Percentiles rank a stretch among this genome's conserved stretches.
Evolutionary conservation across 2,797 vertebrate species (phyloP).

Genomic region (Poeciliopsis turneri): DNA sequence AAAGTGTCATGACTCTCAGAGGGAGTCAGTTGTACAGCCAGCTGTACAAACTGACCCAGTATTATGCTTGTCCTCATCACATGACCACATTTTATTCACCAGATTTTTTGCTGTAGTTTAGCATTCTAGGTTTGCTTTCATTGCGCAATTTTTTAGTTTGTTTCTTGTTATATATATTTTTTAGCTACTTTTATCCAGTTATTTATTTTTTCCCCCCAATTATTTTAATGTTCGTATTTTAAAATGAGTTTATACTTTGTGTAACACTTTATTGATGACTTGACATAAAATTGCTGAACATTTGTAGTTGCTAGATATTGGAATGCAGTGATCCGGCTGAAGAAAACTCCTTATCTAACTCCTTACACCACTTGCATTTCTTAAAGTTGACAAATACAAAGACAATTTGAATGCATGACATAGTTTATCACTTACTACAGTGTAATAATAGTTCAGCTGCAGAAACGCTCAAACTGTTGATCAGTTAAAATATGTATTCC

Average conservation of each 20-base stretch:
- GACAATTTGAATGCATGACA: neutral
- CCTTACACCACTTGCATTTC: neutral
- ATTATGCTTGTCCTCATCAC: conserved; percentile 5
- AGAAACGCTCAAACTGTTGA: neutral
- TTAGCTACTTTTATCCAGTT: neutral
- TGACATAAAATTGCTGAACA: neutral
- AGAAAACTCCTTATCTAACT: neutral
- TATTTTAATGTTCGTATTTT: neutral
- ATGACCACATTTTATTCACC: neutral
- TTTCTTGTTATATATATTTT: neutral
- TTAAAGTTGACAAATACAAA: conserved; percentile 18
- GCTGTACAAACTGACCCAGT: conserved; percentile 9
- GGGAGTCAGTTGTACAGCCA: conserved; percentile 24
- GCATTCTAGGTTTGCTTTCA: neutral
- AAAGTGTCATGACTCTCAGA: conserved; percentile 27
- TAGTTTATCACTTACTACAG: neutral
- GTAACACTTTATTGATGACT: neutral
- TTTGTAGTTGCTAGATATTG: neutral
- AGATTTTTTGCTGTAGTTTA: neutral
- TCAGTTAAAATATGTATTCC: neutral
- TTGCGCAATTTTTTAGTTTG: neutral
- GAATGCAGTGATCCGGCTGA: neutral
- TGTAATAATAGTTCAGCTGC: neutral
- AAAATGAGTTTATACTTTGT: neutral
- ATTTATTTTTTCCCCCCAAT: neutral